These are phyloP conservation scores for Hipparchia semele DNA, from an alignment of 2,888 invertebrate genomes.

Conservation along the genomic window DNA sequence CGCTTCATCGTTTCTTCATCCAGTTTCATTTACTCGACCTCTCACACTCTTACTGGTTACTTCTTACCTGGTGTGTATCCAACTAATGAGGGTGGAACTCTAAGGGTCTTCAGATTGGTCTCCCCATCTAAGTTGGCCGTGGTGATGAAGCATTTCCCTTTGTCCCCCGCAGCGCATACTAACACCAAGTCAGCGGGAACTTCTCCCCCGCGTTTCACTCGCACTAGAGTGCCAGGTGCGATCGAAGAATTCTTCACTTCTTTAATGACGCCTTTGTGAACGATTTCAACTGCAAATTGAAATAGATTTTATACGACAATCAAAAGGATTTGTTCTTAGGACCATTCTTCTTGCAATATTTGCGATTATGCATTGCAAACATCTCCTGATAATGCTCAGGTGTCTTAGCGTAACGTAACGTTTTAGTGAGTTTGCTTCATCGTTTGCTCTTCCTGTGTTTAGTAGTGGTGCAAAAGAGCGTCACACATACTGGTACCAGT, in stretches of 20 bases:
- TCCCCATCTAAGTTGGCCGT: slow-evolving; percentile 95
- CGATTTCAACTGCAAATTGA: slow-evolving; percentile 76
- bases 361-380: no score
- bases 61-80: slow-evolving; percentile 69
- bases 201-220: slow-evolving; percentile 87
- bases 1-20: no score
- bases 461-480: no score
- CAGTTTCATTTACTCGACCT: no score
- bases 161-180: slow-evolving; percentile 86
- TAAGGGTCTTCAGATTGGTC: slow-evolving; percentile 87
- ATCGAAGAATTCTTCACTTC: slow-evolving; percentile 82
- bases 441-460: no score
- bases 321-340: no score
- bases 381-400: no score
- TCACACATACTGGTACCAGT: no score
- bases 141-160: slow-evolving; percentile 89
- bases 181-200: slow-evolving; percentile 93
- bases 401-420: no score
- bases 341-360: no score
- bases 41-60: slow-evolving; percentile 4
- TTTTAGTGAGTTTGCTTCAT: no score
- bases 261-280: slow-evolving; percentile 80
- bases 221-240: slow-evolving; percentile 90
- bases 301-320: no score
- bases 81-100: slow-evolving; percentile 70